Conservation (phyloP, 2,113 vertebrate genomes). For the Rhinopithecus roxellana region DNA sequence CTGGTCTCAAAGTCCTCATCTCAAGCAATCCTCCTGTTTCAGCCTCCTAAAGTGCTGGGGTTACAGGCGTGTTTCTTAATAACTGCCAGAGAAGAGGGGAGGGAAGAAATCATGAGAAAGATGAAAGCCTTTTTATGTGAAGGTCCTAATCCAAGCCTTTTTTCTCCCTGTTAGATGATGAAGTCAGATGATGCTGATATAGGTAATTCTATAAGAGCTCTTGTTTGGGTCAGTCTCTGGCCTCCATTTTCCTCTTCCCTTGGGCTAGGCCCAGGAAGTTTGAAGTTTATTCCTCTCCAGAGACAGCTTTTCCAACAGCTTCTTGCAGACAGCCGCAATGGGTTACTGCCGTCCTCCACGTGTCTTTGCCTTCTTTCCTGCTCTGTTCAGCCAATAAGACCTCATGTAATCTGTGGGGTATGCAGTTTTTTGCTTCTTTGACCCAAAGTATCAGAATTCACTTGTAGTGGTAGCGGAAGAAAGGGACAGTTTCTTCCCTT, state of each 20-base stretch:
- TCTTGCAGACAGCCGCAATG: background rate
- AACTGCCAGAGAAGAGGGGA: background rate
- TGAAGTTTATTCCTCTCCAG: background rate
- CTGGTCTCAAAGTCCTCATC: too few relatives aligned
- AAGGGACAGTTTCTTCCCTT: background rate
- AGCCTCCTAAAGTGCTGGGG: too few relatives aligned
- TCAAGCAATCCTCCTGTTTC: too few relatives aligned
- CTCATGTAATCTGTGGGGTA: background rate
- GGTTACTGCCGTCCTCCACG: fast-evolving
- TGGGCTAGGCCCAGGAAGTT: background rate
- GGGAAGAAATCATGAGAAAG: background rate
- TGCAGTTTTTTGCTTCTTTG: background rate
- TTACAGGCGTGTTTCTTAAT: background rate
- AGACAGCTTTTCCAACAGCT: background rate
- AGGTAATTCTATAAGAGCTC: slow-evolving; percentile 51
- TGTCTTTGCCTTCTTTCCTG: background rate
- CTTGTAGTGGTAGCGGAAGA: background rate
- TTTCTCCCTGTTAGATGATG: slow-evolving; percentile 70
- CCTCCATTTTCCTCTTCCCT: slow-evolving; percentile 58
- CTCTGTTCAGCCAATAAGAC: background rate
- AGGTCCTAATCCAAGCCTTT: slow-evolving; percentile 66
- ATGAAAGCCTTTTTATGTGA: slow-evolving; percentile 57
- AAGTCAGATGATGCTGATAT: slow-evolving; percentile 51
- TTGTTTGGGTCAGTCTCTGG: slow-evolving; percentile 30
- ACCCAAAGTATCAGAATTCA: background rate